Evolutionary conservation across 2,113 vertebrate species (phyloP), one percentile per base, ranked within the genome.

Genomic region (Jaculus jaculus): DNA sequence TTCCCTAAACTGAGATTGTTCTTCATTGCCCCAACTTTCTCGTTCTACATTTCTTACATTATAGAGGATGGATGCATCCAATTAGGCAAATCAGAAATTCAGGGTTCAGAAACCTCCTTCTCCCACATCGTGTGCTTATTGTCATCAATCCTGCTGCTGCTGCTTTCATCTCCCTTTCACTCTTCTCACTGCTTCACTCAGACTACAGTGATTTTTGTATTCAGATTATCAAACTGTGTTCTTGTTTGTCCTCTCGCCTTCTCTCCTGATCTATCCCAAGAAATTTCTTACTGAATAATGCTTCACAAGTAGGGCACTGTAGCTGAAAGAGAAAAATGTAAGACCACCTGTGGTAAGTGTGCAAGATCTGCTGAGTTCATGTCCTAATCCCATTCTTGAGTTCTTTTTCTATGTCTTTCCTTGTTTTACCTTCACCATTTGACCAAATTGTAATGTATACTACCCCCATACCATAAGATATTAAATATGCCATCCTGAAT

Each of bases 341-440:
- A 42, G 39, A 58, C 13, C 18, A 77, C 71, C 63, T 61, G 30
- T 68, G 65, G 5, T 12, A 96, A 95, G 63, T 84, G 24, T 54
- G 63, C 4, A 81, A 28, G 34, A 93, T 42, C 30, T 84, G 28
- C 23, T 20, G 90, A 77, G 51, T 83, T 85, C 28, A 72, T 93
- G 54, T 84, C 17, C 42, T 83, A 73, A 73, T 3, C 1, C 90
- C 63, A 95, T 78, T 81, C n/a, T 20, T 72, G 28, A 17, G 5
- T 68, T 81, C 21, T 87, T 77, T 93, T 91, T 78, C 54, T 71
- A n/a, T 73, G 47, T 94, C 65, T 84, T 34, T 30, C 30, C 30
- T 85, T 73, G 54, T 78, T 89, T 94, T 75, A n/a, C 23, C 60
- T 72, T 86, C 51, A 92, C 42, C 11, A 84, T 68, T 93, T 91